Evolutionary conservation across 2,113 vertebrate species (phyloP), one percentile per base, ranked within the genome.

Genomic region (Semicossyphus pulcher): DNA sequence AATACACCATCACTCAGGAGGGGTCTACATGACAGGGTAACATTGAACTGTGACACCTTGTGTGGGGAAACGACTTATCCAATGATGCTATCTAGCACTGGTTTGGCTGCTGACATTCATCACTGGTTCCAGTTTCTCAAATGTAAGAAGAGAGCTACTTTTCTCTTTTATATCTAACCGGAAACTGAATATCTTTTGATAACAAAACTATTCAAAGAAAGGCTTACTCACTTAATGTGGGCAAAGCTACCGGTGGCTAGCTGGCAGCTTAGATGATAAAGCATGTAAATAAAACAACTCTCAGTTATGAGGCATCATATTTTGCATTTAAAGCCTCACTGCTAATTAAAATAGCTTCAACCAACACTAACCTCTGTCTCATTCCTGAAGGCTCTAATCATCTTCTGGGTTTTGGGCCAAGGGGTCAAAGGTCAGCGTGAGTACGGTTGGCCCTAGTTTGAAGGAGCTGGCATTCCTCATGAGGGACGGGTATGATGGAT

Each of bases 41-140:
- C 93, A 93, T 94, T 95, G 92, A 94, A 91, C 92, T 89, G 26
- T 91, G 81, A 89, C 85, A 71, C 76, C 75, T 70, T 75, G 45
- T 11, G 65, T 52, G 18, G 29, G 62, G 69, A 85, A 87, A 82
- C 26, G 2, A 16, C 67, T 71, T 37, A 25, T 54, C 48, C 11
- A n/a, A n/a, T n/a, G n/a, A n/a, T 18, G 14, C 49, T 71, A 69
- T 53, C 57, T 37, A 37, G 39, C 53, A 47, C 29, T 54, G 48
- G 36, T 73, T 26, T 42, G 29, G 20, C 63, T 48, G 18, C 52
- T 78, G 25, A 39, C 39, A 54, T 15, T 45, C n/a, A 25, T 37
- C 39, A 53, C 39, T n/a, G 28, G 21, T 26, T 26, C 59, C 9
- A 53, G 7, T 34, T 16, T 21, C 8, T n/a, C n/a, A n/a, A n/a